phyloP scores from a whole-genome alignment of 2,797 vertebrate genomes.

The Prunella strophiata region DNA sequence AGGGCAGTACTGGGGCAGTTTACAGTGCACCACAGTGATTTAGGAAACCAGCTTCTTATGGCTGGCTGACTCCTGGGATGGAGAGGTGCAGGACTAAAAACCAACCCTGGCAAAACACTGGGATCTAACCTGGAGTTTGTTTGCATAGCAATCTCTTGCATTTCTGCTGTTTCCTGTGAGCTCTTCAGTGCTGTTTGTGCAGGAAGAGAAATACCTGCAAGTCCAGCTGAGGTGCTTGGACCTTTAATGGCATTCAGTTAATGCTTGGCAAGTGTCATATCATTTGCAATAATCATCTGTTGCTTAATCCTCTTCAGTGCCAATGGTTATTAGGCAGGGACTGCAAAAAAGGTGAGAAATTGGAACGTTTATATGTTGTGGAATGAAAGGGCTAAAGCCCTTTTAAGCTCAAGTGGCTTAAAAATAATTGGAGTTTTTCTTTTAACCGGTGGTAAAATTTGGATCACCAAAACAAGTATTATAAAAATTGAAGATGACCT shows the following conservation, averaged over 20 bases:
- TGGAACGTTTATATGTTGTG: background rate
- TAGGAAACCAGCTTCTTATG: background rate
- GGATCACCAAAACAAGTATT: background rate
- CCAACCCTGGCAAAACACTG: background rate
- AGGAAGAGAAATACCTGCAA: background rate
- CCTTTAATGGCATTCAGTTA: background rate
- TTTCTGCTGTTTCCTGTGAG: background rate
- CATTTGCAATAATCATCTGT: slow-evolving; percentile 2
- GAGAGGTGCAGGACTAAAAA: background rate
- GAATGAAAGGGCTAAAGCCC: background rate
- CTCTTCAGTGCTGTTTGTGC: background rate
- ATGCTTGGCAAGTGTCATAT: background rate
- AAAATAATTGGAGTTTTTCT: background rate
- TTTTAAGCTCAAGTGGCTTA: background rate
- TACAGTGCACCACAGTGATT: background rate
- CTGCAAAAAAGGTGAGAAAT: background rate
- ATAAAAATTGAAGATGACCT: background rate
- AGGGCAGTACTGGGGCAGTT: background rate
- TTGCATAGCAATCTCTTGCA: background rate
- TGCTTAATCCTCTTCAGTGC: slow-evolving; percentile 26
- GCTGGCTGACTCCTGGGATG: background rate
- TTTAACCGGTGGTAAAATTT: background rate
- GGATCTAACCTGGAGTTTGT: background rate
- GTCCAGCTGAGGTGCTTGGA: background rate
- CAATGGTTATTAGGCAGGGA: background rate